A percentile compares a stretch with the other conserved stretches of the same genome.
Evolutionary conservation across 2,888 invertebrate genomes (phyloP).

Genomic region (Malthinus flaveolus): DNA sequence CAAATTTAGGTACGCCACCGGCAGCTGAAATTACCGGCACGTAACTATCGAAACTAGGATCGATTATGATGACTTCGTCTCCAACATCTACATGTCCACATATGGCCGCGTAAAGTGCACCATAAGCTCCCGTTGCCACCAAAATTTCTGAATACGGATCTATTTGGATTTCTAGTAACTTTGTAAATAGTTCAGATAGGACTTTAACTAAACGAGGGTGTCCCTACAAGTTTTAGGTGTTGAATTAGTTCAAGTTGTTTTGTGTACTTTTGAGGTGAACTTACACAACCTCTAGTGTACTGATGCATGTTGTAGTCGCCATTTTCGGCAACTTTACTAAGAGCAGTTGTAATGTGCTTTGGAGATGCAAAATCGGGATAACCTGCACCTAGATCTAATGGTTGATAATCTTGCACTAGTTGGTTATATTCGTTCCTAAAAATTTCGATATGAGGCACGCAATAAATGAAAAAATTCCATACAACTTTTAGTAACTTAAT

Average conservation of each 20-base stretch:
- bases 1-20: constrained; percentile 86
- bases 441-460: neutral
- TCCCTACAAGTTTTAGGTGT: constrained; percentile 88
- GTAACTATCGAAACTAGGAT: constrained; percentile 98
- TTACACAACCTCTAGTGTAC: constrained; percentile 65
- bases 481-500: too few species aligned
- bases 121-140: constrained; percentile 92
- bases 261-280: neutral
- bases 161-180: constrained; percentile 73
- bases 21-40: constrained; percentile 90
- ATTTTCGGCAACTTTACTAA: constrained; percentile 68
- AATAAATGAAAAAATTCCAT: too few species aligned
- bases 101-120: constrained; percentile 64
- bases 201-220: constrained; percentile 87
- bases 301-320: constrained; percentile 81
- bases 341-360: constrained; percentile 74
- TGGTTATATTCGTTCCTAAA: constrained; percentile 90
- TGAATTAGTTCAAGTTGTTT: constrained; percentile 58
- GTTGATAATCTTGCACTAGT: constrained; percentile 79
- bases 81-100: constrained; percentile 85
- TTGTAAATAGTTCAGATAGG: constrained; percentile 81
- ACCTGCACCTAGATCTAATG: constrained; percentile 92
- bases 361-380: constrained; percentile 93
- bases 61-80: constrained; percentile 93
- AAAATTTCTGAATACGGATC: constrained; percentile 85